Evolutionary conservation across 2,888 invertebrate genomes (phyloP).

Genomic region (Acronicta aceris): DNA sequence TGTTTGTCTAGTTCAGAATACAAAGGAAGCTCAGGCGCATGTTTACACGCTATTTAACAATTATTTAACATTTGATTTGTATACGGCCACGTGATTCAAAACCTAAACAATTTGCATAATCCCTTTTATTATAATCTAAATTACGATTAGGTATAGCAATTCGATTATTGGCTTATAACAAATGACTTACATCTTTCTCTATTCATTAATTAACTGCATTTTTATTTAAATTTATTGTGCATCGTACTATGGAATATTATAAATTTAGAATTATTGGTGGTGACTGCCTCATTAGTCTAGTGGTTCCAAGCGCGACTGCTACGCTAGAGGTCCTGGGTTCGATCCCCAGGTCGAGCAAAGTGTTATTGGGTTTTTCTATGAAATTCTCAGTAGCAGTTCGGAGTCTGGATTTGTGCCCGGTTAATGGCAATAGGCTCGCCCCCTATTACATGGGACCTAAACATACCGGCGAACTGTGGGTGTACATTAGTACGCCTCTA

Average conservation of each 20-base stretch:
- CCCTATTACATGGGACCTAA: no score
- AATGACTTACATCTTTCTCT: constrained; percentile 50
- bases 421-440: no score
- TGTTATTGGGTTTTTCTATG: no score
- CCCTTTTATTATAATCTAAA: constrained; percentile 68
- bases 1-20: constrained; percentile 74
- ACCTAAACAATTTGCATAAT: constrained; percentile 80
- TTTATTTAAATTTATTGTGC: constrained; percentile 24
- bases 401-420: no score
- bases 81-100: constrained; percentile 76
- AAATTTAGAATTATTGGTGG: no score
- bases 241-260: background rate
- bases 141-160: constrained; percentile 67
- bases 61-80: constrained; percentile 77
- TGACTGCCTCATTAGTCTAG: no score
- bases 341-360: no score
- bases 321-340: no score
- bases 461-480: no score
- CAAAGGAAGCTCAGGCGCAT: constrained; percentile 68
- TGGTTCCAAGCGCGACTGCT: no score
- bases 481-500: no score
- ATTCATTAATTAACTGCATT: background rate
- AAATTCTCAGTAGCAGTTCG: no score
- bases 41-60: constrained; percentile 87
- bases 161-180: constrained; percentile 60